phyloP scores from a whole-genome alignment of 2,113 vertebrate species.

The Genyomyrus donnyi region DNA sequence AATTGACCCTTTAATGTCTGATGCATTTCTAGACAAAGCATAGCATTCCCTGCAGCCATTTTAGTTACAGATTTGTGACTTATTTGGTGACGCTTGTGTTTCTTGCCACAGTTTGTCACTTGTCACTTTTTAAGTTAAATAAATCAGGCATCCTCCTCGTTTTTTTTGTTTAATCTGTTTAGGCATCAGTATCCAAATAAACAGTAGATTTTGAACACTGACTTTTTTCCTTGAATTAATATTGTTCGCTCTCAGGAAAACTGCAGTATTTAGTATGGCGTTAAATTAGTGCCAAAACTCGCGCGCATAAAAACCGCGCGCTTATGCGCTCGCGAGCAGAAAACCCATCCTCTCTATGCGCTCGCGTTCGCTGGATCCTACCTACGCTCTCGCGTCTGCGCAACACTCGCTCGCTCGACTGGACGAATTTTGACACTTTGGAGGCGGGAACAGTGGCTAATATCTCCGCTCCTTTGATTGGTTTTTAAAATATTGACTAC shows the following conservation, averaged over 20 bases:
- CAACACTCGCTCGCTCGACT: too few relatives aligned
- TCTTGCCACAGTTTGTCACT: background rate
- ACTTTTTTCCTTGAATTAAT: background rate
- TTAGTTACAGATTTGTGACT: background rate
- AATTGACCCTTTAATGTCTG: too few relatives aligned
- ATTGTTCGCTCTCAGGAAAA: background rate
- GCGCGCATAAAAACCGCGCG: too few relatives aligned
- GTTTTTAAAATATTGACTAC: too few relatives aligned
- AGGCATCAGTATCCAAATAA: background rate
- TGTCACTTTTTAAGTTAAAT: background rate
- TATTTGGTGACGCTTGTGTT: background rate
- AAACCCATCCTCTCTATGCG: too few relatives aligned
- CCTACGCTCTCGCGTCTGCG: too few relatives aligned
- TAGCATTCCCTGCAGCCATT: background rate
- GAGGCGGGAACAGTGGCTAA: too few relatives aligned
- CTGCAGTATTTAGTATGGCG: background rate
- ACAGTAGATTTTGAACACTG: background rate
- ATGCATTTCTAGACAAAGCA: background rate
- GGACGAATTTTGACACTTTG: too few relatives aligned
- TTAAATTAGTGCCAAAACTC: too few relatives aligned
- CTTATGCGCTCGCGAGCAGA: too few relatives aligned
- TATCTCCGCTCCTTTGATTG: too few relatives aligned
- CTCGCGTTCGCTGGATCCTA: too few relatives aligned
- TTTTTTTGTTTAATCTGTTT: background rate
- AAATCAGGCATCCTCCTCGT: background rate